phyloP scores from a whole-genome alignment of 1,140 invertebrate genomes.

The Eumaeus atala region DNA sequence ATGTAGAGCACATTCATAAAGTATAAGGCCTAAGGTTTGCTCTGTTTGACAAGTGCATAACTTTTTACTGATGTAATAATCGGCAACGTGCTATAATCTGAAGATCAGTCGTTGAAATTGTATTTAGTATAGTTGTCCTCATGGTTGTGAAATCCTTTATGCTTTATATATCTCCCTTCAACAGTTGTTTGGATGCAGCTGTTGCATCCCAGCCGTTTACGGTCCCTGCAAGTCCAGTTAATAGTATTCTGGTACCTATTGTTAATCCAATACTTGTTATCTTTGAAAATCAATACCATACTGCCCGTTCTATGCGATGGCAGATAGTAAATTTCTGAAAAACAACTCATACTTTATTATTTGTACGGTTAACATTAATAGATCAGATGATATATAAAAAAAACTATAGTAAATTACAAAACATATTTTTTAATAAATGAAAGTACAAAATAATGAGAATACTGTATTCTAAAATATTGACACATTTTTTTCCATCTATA shows the following conservation, averaged over 20 bases:
- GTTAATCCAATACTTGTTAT: conserved; percentile 70
- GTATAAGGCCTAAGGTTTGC: too few species aligned
- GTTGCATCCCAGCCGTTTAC: conserved; percentile 57
- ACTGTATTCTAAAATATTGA: conserved; percentile 65
- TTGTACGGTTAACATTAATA: not conserved
- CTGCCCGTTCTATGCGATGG: conserved; percentile 61
- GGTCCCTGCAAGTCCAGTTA: conserved; percentile 66
- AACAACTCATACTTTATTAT: conserved; percentile 25
- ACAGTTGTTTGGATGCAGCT: conserved; percentile 62
- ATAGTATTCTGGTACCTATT: conserved; percentile 66
- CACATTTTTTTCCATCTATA: conserved; percentile 45
- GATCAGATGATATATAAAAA: not conserved
- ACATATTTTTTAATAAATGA: conserved; percentile 20
- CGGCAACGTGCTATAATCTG: conserved; percentile 23
- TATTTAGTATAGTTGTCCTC: conserved; percentile 65
- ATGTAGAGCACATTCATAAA: too few species aligned
- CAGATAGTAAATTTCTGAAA: conserved; percentile 65
- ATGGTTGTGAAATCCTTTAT: conserved; percentile 63
- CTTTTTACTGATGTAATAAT: conserved; percentile 36
- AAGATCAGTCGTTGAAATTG: conserved; percentile 63
- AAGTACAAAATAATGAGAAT: conserved; percentile 47
- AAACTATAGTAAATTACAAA: conserved; percentile 4
- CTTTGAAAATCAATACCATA: conserved; percentile 66
- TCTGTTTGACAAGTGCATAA: conserved; percentile 12
- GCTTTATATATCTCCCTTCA: conserved; percentile 59